These are phyloP conservation scores for Vulpes vulpes DNA, from an alignment of 2,113 vertebrate genomes.

Conservation along the genomic window DNA sequence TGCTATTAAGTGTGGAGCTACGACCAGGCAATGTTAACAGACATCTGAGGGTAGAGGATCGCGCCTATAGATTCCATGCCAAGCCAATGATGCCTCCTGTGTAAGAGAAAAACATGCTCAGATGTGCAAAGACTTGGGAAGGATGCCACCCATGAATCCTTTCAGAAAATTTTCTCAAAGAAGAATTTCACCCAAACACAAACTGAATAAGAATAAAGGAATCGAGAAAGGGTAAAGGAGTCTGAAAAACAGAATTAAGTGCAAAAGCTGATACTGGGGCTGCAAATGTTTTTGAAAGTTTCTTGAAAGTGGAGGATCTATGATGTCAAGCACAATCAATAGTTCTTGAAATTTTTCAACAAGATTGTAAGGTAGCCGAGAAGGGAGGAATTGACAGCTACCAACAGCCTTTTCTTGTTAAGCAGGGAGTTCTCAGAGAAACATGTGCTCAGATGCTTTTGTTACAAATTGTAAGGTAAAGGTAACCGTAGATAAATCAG, in stretches of 20 bases:
- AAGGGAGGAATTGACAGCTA: not conserved
- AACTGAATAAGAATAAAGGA: not conserved
- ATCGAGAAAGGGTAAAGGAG: not conserved
- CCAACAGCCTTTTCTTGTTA: not conserved
- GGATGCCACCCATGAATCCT: not conserved
- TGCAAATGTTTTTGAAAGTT: not conserved
- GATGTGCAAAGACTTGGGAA: not conserved
- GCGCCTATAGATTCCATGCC: not conserved
- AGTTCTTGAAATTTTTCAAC: not conserved
- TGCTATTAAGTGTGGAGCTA: not conserved
- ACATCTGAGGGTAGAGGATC: not conserved
- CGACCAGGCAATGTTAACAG: not conserved
- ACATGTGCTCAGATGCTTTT: not conserved
- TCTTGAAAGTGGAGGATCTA: not conserved
- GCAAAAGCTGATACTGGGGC: not conserved
- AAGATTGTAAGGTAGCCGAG: not conserved
- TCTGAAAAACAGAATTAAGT: slow-evolving; percentile 1
- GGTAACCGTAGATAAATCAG: not conserved
- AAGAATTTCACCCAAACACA: not conserved
- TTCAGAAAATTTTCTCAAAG: not conserved
- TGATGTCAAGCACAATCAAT: not conserved
- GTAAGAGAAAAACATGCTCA: not conserved
- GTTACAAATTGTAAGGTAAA: not conserved
- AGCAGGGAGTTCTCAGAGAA: not conserved
- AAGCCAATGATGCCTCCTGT: not conserved